Base-by-base conservation (phyloP, 1,140 invertebrate genomes). In the Trichonephila clavipes region DNA sequence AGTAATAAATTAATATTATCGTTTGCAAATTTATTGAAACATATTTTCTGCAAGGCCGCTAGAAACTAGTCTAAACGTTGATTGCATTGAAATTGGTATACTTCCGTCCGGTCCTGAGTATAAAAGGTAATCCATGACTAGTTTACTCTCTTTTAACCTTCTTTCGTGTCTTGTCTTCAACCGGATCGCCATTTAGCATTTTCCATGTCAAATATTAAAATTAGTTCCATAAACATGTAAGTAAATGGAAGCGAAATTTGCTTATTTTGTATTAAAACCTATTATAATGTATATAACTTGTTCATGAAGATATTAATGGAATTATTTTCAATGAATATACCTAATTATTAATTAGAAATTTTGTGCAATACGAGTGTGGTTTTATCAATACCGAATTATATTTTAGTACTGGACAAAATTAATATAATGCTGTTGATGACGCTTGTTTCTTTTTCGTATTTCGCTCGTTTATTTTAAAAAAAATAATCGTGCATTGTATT, bases 21-120 rank as follows among this genome's bases (percentile, higher is more conserved):
- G 28, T 77, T 40, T 19, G 28, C 72, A 77, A 8, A 21, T 85
- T 24, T 19, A n/a, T n/a, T 5, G 28, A 21, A 16, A 85, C n/a
- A 16, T 51, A 59, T 58, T 51, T 14, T 58, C 44, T 51, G 83
- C 83, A 85, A 85, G 83, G 83, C 6, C 83, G 51, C 21, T 59
- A 85, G 16, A 51, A 85, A 85, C 83, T 85, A 12, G 83, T 85
- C 58, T 59, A 28, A 59, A 85, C 83, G 83, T 85, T 85, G 83
- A 59, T 85, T 61, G 51, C 83, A 85, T 85, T 85, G 83, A 85
- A 85, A 85, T 59, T 24, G 83, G 59, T 24, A 77, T 77, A 77
- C 28, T 34, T 77, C 72, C 72, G 72, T 12, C 72, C 72, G 72
- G 72, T 77, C 28, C 3, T 24, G 14, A 24, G 34, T 77, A 77